phyloP scores from a whole-genome alignment of 2,888 invertebrate genomes.

The Phoenoteleia sp. region DNA sequence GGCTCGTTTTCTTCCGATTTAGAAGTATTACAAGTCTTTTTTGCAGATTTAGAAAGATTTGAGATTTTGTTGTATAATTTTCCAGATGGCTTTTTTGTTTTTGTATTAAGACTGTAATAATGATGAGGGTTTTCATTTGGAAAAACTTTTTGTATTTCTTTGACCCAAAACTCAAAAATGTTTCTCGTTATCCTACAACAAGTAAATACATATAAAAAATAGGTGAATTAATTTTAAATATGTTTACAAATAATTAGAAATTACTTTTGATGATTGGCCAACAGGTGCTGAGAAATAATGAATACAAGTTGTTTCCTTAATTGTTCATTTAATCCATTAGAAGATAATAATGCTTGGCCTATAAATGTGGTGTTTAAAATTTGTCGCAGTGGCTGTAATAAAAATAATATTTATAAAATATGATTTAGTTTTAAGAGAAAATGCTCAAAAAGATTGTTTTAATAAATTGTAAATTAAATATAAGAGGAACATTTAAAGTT shows the following conservation, averaged over 20 bases:
- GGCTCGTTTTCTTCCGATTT: background rate
- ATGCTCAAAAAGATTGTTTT: too few species aligned
- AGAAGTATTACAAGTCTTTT: background rate
- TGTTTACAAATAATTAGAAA: too few species aligned
- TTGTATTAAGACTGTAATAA: background rate
- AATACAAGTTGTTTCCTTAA: background rate
- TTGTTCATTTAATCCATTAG: background rate
- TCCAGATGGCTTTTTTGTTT: background rate
- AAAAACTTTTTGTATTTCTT: background rate
- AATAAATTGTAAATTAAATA: too few species aligned
- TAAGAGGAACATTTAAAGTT: too few species aligned
- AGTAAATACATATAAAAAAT: too few species aligned
- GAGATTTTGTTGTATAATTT: conserved; percentile 10
- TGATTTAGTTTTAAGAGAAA: background rate
- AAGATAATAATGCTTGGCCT: background rate
- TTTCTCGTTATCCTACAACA: background rate
- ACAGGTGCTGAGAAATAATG: background rate
- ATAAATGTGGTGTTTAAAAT: background rate
- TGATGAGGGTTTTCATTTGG: background rate
- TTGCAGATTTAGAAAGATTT: too few species aligned
- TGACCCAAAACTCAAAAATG: background rate
- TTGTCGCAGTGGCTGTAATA: background rate
- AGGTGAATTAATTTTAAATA: too few species aligned
- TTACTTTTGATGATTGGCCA: conserved; percentile 5
- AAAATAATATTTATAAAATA: background rate